Base-by-base conservation (phyloP, 30 jellyfish, hydroid and myxozoan species). In the Hydractinia echinata region DNA sequence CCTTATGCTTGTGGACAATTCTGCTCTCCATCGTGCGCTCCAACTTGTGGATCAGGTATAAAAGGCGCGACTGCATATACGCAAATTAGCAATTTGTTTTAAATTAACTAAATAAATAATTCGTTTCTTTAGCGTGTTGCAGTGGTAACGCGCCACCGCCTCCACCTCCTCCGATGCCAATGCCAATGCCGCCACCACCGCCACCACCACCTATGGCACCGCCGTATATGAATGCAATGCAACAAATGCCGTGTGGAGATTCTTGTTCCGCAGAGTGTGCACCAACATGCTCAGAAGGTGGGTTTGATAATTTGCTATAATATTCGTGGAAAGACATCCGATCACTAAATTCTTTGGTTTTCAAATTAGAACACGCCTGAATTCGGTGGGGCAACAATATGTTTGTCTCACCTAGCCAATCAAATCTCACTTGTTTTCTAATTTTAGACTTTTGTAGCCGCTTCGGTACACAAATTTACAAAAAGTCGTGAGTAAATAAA, bases 1-100 rank as follows among this genome's bases (percentile, higher is more conserved):
- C 79, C 94, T 8, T 58, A 14, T 67, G 89, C 95, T 5, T 91
- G 98, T 91, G 98, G 96, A 5, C 96, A 89, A 14, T 67, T 81
- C 30, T 91, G 98, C 66, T 76, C 96, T 9, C 95, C 89, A 5
- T 68, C 89, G 64, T 82, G 89, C 53, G 85, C 85, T 11, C 85
- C 85, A 52, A 52, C 80, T 50, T 77, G 85, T 54, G 52, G 79
- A 13, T 13, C 79, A 77, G 85, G 85, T 77, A 15, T 6, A 13
- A 64, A 7, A 64, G 2, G 2, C 44, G 44, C 2, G 44, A 30
- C 1, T 30, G 44, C 44, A 30, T 30, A 30, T 30, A 30, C 44
- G 44, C 44, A 30, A 60, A 60, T 60, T 60, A 0, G 70, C 70
- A 3, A 60, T 16, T 0, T 60, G 70, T 30, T 30, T 30, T 30